Conservation (phyloP, 2,113 vertebrate genomes). For the Leiothrix lutea region DNA sequence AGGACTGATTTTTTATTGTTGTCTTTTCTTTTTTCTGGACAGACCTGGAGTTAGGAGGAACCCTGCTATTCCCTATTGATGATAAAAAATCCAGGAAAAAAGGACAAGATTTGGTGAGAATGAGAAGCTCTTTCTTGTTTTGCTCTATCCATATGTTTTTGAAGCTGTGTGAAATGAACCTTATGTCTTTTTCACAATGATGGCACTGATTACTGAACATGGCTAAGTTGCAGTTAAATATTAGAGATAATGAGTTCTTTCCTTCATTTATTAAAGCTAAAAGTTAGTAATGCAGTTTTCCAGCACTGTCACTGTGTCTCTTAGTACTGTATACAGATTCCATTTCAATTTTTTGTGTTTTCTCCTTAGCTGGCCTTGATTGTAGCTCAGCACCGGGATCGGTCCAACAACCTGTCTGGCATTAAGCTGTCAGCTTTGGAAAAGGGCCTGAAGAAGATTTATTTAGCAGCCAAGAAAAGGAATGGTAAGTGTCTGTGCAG, state of each 20-base stretch:
- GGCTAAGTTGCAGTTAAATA: not conserved
- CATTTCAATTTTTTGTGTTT: not conserved
- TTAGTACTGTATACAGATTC: not conserved
- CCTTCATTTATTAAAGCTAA: not conserved
- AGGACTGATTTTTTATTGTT: not conserved
- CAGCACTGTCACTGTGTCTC: not conserved
- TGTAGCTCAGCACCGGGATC: slow-evolving; percentile 87
- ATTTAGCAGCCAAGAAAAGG: slow-evolving; percentile 78
- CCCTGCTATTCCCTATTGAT: slow-evolving; percentile 88
- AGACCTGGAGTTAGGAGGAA: slow-evolving; percentile 87
- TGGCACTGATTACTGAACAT: not conserved
- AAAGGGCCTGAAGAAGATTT: slow-evolving; percentile 87
- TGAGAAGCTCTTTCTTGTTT: not conserved
- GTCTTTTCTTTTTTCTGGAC: slow-evolving; percentile 27
- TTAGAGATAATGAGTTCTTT: not conserved
- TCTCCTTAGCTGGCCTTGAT: slow-evolving; percentile 84
- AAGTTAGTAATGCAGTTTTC: not conserved
- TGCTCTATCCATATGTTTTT: not conserved
- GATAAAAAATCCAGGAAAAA: slow-evolving; percentile 85
- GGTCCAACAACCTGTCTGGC: slow-evolving; percentile 84
- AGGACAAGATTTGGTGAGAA: slow-evolving; percentile 84
- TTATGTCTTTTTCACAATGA: not conserved
- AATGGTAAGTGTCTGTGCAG: slow-evolving; percentile 76
- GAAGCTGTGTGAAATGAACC: not conserved
- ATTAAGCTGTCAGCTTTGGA: slow-evolving; percentile 86